Evolutionary conservation across 2,888 invertebrate species (phyloP), one percentile per base, ranked within the genome.

Genomic region (Arge pagana): DNA sequence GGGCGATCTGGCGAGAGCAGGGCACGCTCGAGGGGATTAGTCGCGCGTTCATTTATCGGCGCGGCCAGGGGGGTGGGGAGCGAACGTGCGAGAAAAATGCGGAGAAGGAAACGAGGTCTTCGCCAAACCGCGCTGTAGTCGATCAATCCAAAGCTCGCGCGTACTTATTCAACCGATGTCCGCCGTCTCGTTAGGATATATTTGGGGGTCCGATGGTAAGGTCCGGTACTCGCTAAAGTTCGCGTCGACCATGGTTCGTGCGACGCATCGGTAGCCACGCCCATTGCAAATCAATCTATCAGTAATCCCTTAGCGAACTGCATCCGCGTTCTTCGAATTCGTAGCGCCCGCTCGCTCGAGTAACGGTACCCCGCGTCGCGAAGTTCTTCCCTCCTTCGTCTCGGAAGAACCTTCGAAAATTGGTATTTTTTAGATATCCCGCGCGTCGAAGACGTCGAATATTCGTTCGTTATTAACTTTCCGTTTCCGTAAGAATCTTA

Each of bases 91-190:
- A 48, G 59, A 57, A 59, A 54, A 59, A 57, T 60, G 63, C 60
- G 56, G 61, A 59, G 61, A 55, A 52, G 53, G 36, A 50, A 30
- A 35, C 39, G 33, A 50, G 41, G 60, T 60, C 55, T 64, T 66
- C 65, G 70, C 71, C 71, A 69, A 70, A 69, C 58, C 60, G 60
- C 57, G 60, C 63, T 70, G 68, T 71, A 71, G 60, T 63, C 68
- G 61, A 70, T 71, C 70, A 71, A 70, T 68, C 64, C 64, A 58
- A 53, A 63, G 63, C 68, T 68, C 64, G 61, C 59, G 55, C 64
- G 61, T 69, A 69, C 69, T 69, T 67, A 68, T 69, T 55, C 60
- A 56, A 52, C 50, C 52, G 55, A 36, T 40, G 36, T 30, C 11
- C 39, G 26, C 43, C 43, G 43, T 45, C 31, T 45, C 43, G 43